Percentiles rank a stretch among this genome's conserved stretches.
phyloP scores from a whole-genome alignment of 2,888 invertebrate species.

The Nasonovia ribisnigri region DNA sequence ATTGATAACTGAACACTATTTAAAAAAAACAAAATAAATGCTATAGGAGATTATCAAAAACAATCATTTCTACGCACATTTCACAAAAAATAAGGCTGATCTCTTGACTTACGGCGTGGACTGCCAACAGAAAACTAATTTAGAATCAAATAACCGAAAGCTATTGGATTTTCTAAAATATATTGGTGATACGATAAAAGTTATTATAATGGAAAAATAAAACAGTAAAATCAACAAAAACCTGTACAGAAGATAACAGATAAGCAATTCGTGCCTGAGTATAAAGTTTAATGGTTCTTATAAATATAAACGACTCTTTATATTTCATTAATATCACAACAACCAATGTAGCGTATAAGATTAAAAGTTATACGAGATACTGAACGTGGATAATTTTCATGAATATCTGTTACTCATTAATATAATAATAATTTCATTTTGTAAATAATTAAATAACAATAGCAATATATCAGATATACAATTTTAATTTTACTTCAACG shows the following conservation, averaged over 20 bases:
- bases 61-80: not conserved
- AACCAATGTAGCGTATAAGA: not conserved
- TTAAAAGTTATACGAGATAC: not conserved
- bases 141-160: slow-evolving; percentile 35
- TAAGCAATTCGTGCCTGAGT: not conserved
- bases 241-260: not conserved
- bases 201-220: not conserved
- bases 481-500: too few relatives aligned
- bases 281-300: not conserved
- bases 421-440: not conserved
- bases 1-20: not conserved
- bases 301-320: not conserved
- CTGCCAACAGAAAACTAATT: slow-evolving; percentile 25
- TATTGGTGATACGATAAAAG: not conserved
- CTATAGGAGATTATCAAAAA: not conserved
- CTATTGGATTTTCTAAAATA: slow-evolving; percentile 46
- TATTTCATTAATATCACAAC: not conserved
- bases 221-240: not conserved
- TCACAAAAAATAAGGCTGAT: not conserved
- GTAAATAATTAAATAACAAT: not conserved
- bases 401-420: not conserved
- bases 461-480: too few relatives aligned
- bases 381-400: not conserved
- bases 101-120: not conserved
- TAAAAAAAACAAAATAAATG: not conserved